Percentiles rank a stretch among this genome's conserved stretches.
Evolutionary conservation across 2,797 vertebrate genomes (phyloP).

Genomic region (Cryptoblepharus egeriae): DNA sequence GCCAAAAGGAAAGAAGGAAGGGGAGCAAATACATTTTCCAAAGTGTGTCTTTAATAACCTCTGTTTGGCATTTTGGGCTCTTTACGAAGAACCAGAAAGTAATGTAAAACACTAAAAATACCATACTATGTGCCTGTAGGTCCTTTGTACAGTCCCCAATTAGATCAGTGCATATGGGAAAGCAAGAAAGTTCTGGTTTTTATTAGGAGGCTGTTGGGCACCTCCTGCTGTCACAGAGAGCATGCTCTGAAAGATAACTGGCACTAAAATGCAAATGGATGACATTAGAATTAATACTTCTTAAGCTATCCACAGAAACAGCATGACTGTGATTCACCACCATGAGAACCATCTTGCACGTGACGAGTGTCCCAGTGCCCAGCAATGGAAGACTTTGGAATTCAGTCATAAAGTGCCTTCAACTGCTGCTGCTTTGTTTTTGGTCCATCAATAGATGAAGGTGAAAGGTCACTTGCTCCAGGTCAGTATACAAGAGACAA

Average conservation of each 20-base stretch:
- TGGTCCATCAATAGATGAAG: constrained; percentile 8
- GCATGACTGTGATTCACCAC: constrained; percentile 19
- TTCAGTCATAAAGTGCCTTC: constrained; percentile 21
- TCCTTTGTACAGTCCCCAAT: constrained; percentile 2
- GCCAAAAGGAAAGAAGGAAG: neutral
- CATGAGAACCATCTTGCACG: neutral
- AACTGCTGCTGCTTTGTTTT: constrained; percentile 18
- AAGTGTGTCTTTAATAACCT: constrained; percentile 69
- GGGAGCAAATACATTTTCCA: constrained; percentile 37
- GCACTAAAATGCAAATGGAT: constrained; percentile 20
- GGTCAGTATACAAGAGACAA: constrained; percentile 2
- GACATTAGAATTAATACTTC: constrained; percentile 13
- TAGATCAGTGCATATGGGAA: constrained; percentile 25
- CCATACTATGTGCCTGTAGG: constrained; percentile 7
- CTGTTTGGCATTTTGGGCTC: constrained; percentile 39
- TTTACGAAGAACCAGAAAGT: constrained; percentile 39
- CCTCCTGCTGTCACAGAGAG: constrained; percentile 19
- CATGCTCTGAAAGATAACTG: constrained; percentile 23
- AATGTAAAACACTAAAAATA: constrained; percentile 34
- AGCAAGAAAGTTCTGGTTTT: constrained; percentile 22
- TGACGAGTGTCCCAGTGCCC: neutral
- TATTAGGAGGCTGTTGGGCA: neutral
- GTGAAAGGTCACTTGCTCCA: constrained; percentile 38
- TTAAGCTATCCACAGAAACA: constrained; percentile 31
- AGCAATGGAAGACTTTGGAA: constrained; percentile 42